Percentiles rank a stretch among this genome's conserved stretches.
Evolutionary conservation across 2,888 invertebrate species (phyloP).

Genomic region (Parnassius apollo): DNA sequence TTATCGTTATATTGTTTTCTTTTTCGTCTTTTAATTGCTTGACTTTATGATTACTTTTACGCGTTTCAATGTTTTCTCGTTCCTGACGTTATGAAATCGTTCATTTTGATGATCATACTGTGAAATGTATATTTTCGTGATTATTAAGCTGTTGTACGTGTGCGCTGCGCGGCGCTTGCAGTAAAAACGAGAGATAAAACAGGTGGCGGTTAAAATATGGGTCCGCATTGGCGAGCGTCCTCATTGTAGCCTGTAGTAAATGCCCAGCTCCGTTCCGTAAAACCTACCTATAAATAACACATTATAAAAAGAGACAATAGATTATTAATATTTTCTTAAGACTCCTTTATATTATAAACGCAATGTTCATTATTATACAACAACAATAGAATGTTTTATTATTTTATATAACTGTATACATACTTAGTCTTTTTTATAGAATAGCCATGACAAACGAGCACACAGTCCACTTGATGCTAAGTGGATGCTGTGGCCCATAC

Average conservation of each 20-base stretch:
- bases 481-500: too few species aligned
- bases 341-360: background rate
- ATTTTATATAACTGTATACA: too few species aligned
- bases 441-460: too few species aligned
- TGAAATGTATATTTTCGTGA: conserved; percentile 8
- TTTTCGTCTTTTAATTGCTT: too few species aligned
- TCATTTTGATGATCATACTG: background rate
- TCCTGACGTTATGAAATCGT: too few species aligned
- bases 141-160: conserved; percentile 30
- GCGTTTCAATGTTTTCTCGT: too few species aligned
- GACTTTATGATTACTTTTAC: too few species aligned
- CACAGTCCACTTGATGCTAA: too few species aligned
- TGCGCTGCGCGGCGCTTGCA: conserved; percentile 56
- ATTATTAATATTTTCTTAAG: conserved; percentile 16
- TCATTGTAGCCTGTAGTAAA: conserved; percentile 46
- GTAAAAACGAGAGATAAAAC: conserved; percentile 70
- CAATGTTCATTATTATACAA: too few species aligned
- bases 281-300: conserved; percentile 12
- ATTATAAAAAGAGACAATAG: conserved; percentile 19
- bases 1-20: too few species aligned
- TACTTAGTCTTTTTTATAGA: too few species aligned
- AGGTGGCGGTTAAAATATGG: conserved; percentile 70
- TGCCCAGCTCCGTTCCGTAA: conserved; percentile 7
- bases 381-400: too few species aligned
- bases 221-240: conserved; percentile 60